A percentile compares a stretch with the other conserved stretches of the same genome.
Evolutionary conservation across 2,797 vertebrate species (phyloP).

Genomic region (Varecia variegata): DNA sequence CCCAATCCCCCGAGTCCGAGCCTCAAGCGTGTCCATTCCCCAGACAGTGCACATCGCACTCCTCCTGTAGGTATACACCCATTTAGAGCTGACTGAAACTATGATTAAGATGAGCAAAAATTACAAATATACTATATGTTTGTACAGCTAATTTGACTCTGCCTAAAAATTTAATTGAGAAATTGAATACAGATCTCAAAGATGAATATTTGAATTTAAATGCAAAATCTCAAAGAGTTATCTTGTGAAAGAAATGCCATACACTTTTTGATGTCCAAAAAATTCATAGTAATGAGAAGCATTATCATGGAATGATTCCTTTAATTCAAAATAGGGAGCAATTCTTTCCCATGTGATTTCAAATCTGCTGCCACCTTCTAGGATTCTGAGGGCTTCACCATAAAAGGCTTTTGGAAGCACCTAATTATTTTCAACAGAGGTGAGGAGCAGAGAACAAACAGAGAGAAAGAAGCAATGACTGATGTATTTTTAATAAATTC

Average conservation of each 20-base stretch:
- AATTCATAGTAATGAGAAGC: neutral
- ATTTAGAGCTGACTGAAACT: neutral
- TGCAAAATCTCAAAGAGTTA: neutral
- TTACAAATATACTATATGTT: conserved; percentile 15
- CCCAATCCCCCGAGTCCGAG: no score
- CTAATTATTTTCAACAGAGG: neutral
- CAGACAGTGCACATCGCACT: no score
- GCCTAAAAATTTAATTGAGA: conserved; percentile 48
- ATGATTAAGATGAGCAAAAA: conserved; percentile 38
- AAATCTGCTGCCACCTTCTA: neutral
- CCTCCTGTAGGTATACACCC: no score
- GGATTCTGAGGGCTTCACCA: conserved; percentile 5
- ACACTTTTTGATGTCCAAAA: neutral
- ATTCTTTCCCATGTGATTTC: conserved; percentile 11
- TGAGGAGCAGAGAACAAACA: neutral
- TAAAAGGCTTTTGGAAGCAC: neutral
- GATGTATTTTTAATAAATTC: neutral
- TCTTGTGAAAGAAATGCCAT: neutral
- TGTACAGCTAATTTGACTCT: neutral
- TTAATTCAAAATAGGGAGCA: conserved; percentile 25
- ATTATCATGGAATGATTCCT: neutral
- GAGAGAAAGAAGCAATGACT: neutral
- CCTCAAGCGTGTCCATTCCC: no score
- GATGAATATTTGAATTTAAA: conserved; percentile 28
- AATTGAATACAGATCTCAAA: conserved; percentile 27